Base-by-base conservation (phyloP, 2,113 vertebrate genomes). In the Emydocephalus ijimae region DNA sequence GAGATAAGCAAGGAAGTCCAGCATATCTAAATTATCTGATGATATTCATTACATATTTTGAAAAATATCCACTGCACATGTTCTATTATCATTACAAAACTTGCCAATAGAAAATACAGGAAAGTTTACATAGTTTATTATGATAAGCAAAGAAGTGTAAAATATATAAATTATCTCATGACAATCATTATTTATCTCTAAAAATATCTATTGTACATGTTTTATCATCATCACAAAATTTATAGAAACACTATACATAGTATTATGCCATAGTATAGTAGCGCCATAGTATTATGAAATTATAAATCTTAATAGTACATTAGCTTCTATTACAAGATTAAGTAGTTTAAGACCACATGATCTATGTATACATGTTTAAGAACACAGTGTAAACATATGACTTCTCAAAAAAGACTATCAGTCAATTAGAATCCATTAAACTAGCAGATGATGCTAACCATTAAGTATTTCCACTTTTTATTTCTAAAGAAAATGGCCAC, bases 51-150 rank as follows among this genome's bases (percentile, higher is more conserved):
- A 89, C 93, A 89, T 94, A 96, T 91, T 93, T 96, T 96, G 97
- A 98, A 97, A 97, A 97, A 96, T 95, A 97, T 96, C 91, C 95
- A 69, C 29, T 69, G 61, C 11, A 15, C 85, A 95, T 89, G 94
- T 97, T 95, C 57, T 24, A 26, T 26, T 7, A 94, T 94, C 54
- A 88, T 93, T 93, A 91, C 61, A 69, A 95, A 95, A 14, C 90
- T 85, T 85, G 15, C 23, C 64, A 91, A 56, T 23, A 57, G 81
- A 87, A 24, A 87, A 29, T 7, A 26, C n/a, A 87, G 20, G 88
- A 94, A 93, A 93, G 24, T 88, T 74, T 88, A 64, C 1, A 90
- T 94, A 93, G 89, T 93, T 91, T 64, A 95, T 93, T 95, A 48
- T 88, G 50, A 85, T 0, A 94, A 81, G 94, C 14, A 87, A 94